Conservation (phyloP, 1,140 invertebrate genomes). For the Heterodera schachtii region DNA sequence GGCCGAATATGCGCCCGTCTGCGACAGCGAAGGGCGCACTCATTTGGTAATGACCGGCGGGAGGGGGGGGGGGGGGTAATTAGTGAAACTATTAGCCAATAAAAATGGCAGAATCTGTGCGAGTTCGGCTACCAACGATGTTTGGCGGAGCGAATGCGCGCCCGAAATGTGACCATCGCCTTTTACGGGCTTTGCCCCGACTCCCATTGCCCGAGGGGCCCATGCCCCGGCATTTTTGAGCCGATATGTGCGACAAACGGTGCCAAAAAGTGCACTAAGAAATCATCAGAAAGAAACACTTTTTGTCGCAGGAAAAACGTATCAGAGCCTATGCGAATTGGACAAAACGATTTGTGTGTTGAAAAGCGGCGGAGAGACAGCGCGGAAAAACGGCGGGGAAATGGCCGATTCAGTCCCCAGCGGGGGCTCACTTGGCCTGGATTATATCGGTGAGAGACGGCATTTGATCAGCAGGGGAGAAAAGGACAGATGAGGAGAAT, state of each 20-base stretch:
- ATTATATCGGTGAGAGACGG: slow-evolving; percentile 8
- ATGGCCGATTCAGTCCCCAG: slow-evolving; percentile 16
- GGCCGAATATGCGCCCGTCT: slow-evolving; percentile 51
- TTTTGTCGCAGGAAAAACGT: slow-evolving; percentile 48
- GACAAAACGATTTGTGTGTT: slow-evolving; percentile 39
- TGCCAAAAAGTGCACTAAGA: not conserved
- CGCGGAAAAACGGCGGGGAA: not conserved
- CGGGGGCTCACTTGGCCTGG: slow-evolving; percentile 10
- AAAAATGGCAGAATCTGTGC: slow-evolving; percentile 53
- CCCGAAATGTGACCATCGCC: slow-evolving; percentile 47
- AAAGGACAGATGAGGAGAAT: no score
- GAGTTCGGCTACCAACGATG: slow-evolving; percentile 51
- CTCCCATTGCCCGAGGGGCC: slow-evolving; percentile 24
- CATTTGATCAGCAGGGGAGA: no score
- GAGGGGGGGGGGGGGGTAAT: not conserved
- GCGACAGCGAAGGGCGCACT: slow-evolving; percentile 45
- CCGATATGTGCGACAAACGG: slow-evolving; percentile 57
- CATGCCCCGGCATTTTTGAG: slow-evolving; percentile 46
- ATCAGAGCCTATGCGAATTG: slow-evolving; percentile 42
- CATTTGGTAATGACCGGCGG: slow-evolving; percentile 38
- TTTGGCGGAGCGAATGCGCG: slow-evolving; percentile 34
- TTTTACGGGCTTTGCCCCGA: slow-evolving; percentile 45
- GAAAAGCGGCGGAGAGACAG: slow-evolving; percentile 7
- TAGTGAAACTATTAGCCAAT: not conserved
- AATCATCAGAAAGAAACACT: not conserved